A percentile compares a stretch with the other conserved stretches of the same genome.
Evolutionary conservation across 2,888 invertebrate genomes (phyloP).

Genomic region (Hipparchia semele): DNA sequence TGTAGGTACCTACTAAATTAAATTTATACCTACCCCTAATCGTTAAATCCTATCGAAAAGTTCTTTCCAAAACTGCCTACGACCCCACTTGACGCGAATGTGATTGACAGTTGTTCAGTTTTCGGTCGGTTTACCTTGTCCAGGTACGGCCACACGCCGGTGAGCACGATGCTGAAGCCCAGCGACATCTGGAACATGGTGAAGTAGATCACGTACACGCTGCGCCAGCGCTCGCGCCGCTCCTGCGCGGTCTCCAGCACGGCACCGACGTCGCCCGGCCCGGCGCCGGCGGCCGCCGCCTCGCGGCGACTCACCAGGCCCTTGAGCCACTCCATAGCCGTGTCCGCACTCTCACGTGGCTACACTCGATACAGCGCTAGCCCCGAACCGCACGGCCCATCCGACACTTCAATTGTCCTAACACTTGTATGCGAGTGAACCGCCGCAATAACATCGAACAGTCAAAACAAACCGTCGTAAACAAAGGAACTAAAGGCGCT

Average conservation of each 20-base stretch:
- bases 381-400: background rate
- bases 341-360: slow-evolving; percentile 4
- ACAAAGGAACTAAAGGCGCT: slow-evolving; percentile 43
- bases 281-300: slow-evolving; percentile 30
- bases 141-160: slow-evolving; percentile 94
- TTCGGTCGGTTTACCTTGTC: slow-evolving; percentile 84
- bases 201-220: slow-evolving; percentile 92
- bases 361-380: background rate
- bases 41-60: too few species aligned
- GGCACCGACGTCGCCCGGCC: slow-evolving; percentile 40
- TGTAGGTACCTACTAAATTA: too few species aligned
- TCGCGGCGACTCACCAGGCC: slow-evolving; percentile 40
- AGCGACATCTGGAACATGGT: slow-evolving; percentile 95
- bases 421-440: background rate
- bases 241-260: slow-evolving; percentile 86
- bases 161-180: slow-evolving; percentile 93
- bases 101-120: too few species aligned
- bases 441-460: background rate
- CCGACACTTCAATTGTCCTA: background rate
- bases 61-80: too few species aligned
- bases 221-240: slow-evolving; percentile 88
- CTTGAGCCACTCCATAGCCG: slow-evolving; percentile 63
- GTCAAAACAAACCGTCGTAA: slow-evolving; percentile 37
- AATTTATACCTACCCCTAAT: too few species aligned
- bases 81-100: too few species aligned